phyloP scores from a whole-genome alignment of 2,888 invertebrate genomes.

The Agrotis clavis region DNA sequence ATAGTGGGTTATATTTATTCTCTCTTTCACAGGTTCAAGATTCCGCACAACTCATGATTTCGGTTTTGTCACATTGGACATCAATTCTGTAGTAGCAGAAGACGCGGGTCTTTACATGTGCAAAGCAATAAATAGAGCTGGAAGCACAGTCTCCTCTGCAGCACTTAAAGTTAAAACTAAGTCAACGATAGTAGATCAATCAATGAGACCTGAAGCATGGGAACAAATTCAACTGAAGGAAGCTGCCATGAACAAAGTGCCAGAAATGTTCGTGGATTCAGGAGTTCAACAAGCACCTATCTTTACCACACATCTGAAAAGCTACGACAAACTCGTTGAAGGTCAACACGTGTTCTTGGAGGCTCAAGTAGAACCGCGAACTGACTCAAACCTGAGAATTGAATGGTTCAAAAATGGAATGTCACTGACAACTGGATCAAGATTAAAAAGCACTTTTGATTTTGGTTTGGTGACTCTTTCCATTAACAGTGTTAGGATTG shows the following conservation, averaged over 20 bases:
- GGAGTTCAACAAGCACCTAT: slow-evolving; percentile 98
- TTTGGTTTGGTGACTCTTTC: slow-evolving; percentile 98
- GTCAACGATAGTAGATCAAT: slow-evolving; percentile 95
- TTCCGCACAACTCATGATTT: slow-evolving; percentile 98
- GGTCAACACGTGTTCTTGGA: slow-evolving; percentile 96
- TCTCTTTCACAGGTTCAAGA: slow-evolving; percentile 92
- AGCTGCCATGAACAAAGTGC: slow-evolving; percentile 97
- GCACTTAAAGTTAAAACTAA: slow-evolving; percentile 96
- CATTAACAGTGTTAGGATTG: slow-evolving; percentile 96
- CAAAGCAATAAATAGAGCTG: slow-evolving; percentile 97
- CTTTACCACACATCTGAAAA: slow-evolving; percentile 97
- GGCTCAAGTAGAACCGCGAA: slow-evolving; percentile 97
- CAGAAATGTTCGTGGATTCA: slow-evolving; percentile 96
- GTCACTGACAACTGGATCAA: slow-evolving; percentile 96
- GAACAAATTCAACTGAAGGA: slow-evolving; percentile 97
- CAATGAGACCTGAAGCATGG: slow-evolving; percentile 97
- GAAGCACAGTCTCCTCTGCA: slow-evolving; percentile 98
- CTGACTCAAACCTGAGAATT: slow-evolving; percentile 96
- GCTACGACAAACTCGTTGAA: slow-evolving; percentile 95
- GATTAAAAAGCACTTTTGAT: slow-evolving; percentile 98
- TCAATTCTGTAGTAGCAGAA: slow-evolving; percentile 96
- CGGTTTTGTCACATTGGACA: slow-evolving; percentile 98
- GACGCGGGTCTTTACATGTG: slow-evolving; percentile 98
- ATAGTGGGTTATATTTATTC: not conserved
- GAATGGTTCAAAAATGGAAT: slow-evolving; percentile 99